These are phyloP conservation scores for Eulemur mongoz DNA, from an alignment of 2,797 vertebrate genomes.

Conservation along the genomic window DNA sequence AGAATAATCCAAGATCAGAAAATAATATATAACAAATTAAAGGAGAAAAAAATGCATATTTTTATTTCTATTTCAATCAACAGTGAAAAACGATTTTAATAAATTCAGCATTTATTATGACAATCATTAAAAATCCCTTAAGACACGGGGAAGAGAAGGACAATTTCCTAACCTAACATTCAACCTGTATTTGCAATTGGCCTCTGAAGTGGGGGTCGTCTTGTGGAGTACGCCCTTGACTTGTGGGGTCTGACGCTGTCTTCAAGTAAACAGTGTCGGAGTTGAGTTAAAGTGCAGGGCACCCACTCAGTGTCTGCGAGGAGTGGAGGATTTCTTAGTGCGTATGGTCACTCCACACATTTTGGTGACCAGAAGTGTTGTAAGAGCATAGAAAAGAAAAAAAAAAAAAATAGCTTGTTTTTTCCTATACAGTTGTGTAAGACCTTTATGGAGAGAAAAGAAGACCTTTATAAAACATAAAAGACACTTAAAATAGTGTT, in stretches of 20 bases:
- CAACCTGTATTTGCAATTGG: background rate
- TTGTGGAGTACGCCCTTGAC: background rate
- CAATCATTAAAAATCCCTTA: background rate
- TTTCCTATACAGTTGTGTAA: background rate
- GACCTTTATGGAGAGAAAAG: background rate
- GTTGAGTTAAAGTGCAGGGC: background rate
- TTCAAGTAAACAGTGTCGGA: background rate
- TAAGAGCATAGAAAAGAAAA: background rate
- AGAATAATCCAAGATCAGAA: background rate
- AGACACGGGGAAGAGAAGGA: background rate
- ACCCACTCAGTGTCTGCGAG: background rate
- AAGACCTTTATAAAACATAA: background rate
- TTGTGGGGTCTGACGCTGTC: background rate
- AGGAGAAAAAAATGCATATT: background rate
- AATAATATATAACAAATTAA: background rate
- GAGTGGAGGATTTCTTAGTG: background rate
- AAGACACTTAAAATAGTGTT: background rate
- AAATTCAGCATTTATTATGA: background rate
- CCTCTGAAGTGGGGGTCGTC: background rate
- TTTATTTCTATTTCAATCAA: background rate
- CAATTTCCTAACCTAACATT: background rate
- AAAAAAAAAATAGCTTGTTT: background rate
- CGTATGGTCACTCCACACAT: background rate
- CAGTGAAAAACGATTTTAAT: background rate
- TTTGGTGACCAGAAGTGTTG: background rate